Evolutionary conservation across 64 coral and sea anemone genomes (phyloP), one percentile per base, ranked within the genome.

Genomic region (Montipora efflorescens): DNA sequence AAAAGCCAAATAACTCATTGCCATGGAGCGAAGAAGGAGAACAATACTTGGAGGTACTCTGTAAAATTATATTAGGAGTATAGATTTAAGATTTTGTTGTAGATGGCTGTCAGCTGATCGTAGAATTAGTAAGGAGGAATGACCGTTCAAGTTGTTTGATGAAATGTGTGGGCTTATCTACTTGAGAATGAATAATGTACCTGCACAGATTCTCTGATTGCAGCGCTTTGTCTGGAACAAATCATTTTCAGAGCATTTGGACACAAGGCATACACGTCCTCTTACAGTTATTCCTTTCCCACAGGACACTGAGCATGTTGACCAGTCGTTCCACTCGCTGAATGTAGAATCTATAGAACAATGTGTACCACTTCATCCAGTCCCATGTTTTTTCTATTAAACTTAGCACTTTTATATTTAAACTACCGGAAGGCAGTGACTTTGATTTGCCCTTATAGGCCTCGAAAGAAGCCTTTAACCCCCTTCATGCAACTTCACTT

Each of bases 311-410:
- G 92, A 93, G 20, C 92, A 93, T 21, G 74, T 67, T 22, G 92
- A 93, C 92, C 92, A 93, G 49, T 87, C 92, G 66, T 93, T 93
- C 92, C 92, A 93, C 55, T 93, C 84, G 73, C 92, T 78, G 43
- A 88, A 93, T 23, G 23, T 15, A 5, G 67, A 67, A 70, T 87
- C 92, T 93, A 23, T 28, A 23, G 51, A 44, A 15, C 12, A 85
- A 22, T 74, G 2, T 21, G 3, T 16, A 53, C 6, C 7, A 69
- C 55, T 5, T 64, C 19, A 12, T 11, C 61, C 6, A 64, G 11
- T 64, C 4, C 12, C 61, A 14, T 3, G 61, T 64, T 15, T 64
- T 64, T 0, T 15, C 36, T 36, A 36, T 36, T 36, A 36, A 36
- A 36, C 36, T 36, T 36, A 36, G 36, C 36, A 36, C 36, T 36